These are phyloP conservation scores for Sitobion miscanthi DNA, from an alignment of 1,140 invertebrate genomes.

Conservation along the genomic window DNA sequence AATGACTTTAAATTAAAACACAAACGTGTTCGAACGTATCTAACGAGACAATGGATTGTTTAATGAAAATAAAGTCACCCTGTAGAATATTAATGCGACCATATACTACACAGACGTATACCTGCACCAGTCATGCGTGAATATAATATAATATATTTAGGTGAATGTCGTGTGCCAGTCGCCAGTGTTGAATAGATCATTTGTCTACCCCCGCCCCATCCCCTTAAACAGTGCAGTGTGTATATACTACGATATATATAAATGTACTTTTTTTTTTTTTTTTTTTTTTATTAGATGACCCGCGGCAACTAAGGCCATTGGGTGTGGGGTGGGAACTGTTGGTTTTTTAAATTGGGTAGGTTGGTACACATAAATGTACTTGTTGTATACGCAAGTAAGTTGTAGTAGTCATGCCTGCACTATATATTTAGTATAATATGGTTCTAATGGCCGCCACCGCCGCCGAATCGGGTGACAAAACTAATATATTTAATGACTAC, in stretches of 20 bases:
- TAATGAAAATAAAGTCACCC: neutral
- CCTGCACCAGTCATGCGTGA: neutral
- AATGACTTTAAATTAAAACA: neutral
- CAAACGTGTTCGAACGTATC: neutral
- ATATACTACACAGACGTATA: neutral
- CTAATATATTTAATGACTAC: constrained; percentile 2
- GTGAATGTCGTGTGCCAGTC: neutral
- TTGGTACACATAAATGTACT: neutral
- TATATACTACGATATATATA: neutral
- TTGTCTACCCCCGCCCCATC: neutral
- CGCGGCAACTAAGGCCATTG: too few species aligned
- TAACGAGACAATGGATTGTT: neutral
- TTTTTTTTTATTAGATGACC: too few species aligned
- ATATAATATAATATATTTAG: neutral
- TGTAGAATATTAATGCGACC: neutral
- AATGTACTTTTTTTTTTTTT: too few species aligned
- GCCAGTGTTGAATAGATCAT: constrained; percentile 4
- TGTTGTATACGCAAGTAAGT: neutral
- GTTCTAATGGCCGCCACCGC: neutral
- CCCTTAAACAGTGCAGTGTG: neutral
- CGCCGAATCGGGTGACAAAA: neutral
- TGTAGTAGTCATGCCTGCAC: neutral
- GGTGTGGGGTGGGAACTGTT: too few species aligned
- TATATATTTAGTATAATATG: neutral
- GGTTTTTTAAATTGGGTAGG: too few species aligned